Conservation (phyloP, 2,113 vertebrate species). For the Colius striatus region DNA sequence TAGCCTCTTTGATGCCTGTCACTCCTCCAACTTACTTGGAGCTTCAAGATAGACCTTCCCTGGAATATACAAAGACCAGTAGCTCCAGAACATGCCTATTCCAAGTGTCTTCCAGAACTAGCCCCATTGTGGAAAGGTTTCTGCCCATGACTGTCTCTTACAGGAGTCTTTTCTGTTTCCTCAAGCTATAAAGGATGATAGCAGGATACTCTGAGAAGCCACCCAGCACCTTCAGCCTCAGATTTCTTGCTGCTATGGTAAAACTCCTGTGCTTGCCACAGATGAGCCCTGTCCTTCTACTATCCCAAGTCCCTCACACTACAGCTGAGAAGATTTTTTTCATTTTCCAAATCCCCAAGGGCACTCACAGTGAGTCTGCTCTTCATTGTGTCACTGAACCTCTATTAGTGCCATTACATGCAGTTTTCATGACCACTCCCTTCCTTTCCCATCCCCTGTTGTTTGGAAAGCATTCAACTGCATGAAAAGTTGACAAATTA, state of each 20-base stretch:
- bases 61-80: background rate
- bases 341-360: background rate
- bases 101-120: background rate
- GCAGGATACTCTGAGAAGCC: background rate
- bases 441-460: background rate
- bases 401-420: background rate
- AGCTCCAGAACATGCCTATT: background rate
- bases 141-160: background rate
- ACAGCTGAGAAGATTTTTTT: background rate
- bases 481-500: background rate
- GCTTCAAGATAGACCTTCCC: background rate
- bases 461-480: background rate
- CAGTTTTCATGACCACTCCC: background rate
- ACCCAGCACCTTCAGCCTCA: background rate
- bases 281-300: background rate
- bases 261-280: background rate
- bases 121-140: background rate
- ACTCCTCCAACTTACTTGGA: background rate
- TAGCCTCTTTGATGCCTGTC: background rate
- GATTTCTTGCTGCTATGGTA: background rate
- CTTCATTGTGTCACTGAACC: background rate
- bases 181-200: background rate
- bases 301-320: background rate
- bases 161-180: background rate
- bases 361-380: background rate